phyloP scores from a whole-genome alignment of 2,888 invertebrate species.

The Dione juno region DNA sequence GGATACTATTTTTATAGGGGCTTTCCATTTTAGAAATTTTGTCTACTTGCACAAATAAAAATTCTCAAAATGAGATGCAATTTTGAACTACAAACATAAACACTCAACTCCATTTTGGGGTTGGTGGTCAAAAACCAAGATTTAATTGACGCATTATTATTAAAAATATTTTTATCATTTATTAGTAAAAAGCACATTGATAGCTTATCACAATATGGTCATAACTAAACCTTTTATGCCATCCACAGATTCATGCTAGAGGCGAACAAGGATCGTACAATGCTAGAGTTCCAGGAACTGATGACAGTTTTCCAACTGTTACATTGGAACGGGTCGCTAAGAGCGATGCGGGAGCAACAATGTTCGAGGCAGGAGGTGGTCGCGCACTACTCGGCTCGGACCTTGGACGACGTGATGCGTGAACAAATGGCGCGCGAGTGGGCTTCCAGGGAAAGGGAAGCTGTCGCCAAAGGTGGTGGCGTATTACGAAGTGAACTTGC shows the following conservation, averaged over 20 bases:
- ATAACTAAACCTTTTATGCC: conserved; percentile 13
- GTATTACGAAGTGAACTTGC: conserved; percentile 92
- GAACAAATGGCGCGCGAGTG: conserved; percentile 98
- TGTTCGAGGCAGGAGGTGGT: conserved; percentile 96
- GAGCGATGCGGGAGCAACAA: conserved; percentile 97
- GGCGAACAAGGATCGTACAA: conserved; percentile 94
- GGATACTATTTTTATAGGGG: too few relatives aligned
- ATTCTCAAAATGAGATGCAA: too few relatives aligned
- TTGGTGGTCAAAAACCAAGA: too few relatives aligned
- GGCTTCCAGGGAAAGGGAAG: conserved; percentile 88
- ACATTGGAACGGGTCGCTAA: conserved; percentile 98
- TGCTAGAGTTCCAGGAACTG: conserved; percentile 97
- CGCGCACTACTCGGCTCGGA: conserved; percentile 95
- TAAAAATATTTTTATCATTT: too few relatives aligned
- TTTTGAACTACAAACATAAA: too few relatives aligned
- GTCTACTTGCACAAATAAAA: too few relatives aligned
- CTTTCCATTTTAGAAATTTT: too few relatives aligned
- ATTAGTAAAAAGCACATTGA: too few relatives aligned
- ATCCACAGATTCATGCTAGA: conserved; percentile 87
- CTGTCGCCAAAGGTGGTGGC: conserved; percentile 72
- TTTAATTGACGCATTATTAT: too few relatives aligned
- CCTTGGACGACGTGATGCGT: conserved; percentile 97
- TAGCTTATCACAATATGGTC: too few relatives aligned
- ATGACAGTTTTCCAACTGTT: conserved; percentile 99
- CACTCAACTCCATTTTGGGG: too few relatives aligned